These are phyloP conservation scores for Drosophila kanapiae DNA, from an alignment of 1,140 invertebrate genomes.

Conservation along the genomic window DNA sequence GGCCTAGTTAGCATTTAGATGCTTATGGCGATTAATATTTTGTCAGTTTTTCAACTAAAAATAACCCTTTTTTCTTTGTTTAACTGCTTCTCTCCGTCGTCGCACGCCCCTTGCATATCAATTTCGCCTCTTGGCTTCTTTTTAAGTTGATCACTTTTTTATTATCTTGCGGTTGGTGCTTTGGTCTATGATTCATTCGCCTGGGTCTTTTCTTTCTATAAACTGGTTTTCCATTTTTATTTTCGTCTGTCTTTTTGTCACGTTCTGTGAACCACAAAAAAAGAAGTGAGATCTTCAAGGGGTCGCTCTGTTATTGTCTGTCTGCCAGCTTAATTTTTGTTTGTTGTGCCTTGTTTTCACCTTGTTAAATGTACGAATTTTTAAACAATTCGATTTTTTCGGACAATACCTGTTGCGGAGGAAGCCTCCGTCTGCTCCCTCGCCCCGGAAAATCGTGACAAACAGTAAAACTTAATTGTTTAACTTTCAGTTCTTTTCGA, in stretches of 20 bases:
- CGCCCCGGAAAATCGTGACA: slow-evolving; percentile 31
- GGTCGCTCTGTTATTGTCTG: slow-evolving; percentile 43
- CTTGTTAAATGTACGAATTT: slow-evolving; percentile 38
- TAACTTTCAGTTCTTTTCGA: slow-evolving; percentile 11
- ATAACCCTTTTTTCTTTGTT: background rate
- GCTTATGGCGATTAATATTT: slow-evolving; percentile 48
- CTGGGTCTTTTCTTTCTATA: slow-evolving; percentile 54
- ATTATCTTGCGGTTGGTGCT: slow-evolving; percentile 51
- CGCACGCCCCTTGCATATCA: slow-evolving; percentile 69
- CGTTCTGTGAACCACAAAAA: slow-evolving; percentile 66
- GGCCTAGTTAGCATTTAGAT: slow-evolving; percentile 59
- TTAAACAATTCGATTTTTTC: slow-evolving; percentile 16
- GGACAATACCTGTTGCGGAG: slow-evolving; percentile 56
- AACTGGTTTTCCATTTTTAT: slow-evolving; percentile 72
- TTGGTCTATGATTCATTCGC: slow-evolving; percentile 68
- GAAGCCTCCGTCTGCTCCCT: no score
- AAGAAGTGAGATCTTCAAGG: slow-evolving; percentile 72
- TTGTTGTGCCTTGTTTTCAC: slow-evolving; percentile 29
- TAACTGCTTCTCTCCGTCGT: slow-evolving; percentile 27
- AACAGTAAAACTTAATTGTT: slow-evolving; percentile 16
- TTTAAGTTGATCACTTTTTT: slow-evolving; percentile 42
- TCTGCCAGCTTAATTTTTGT: slow-evolving; percentile 4
- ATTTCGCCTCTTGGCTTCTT: slow-evolving; percentile 52
- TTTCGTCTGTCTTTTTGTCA: slow-evolving; percentile 65
- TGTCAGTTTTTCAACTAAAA: slow-evolving; percentile 7